Evolutionary conservation across 2,113 vertebrate species (phyloP), one percentile per base, ranked within the genome.

Genomic region (Xiphophorus maculatus): DNA sequence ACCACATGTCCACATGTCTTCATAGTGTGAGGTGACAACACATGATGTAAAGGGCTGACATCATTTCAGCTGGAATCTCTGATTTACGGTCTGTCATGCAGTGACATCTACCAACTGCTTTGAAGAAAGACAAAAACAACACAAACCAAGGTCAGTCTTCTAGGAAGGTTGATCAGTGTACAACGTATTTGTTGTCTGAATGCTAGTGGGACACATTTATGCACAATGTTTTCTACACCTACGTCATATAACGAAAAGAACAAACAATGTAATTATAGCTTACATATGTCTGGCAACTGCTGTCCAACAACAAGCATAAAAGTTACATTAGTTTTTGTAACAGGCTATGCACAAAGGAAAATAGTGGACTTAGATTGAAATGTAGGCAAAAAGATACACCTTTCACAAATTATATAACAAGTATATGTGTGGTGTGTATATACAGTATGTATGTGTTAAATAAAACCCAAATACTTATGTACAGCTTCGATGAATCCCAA

Each of bases 21-120:
- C 74, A 73, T 76, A 77, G 78, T 67, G 71, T 83, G 87, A 80
- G 84, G 82, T 71, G 74, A 87, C 86, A 91, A 89, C 89, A 89
- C 89, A 87, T 82, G 88, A 93, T 90, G 89, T 84, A 89, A 91
- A 89, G 85, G 58, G 62, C 82, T 92, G 91, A 93, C 90, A 89
- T 94, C 90, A 93, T 86, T 86, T 88, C 75, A 81, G 72, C 79
- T 79, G 85, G 87, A 86, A 91, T 92, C 73, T 82, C 27, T 79
- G 86, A 93, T 91, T 90, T 85, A 92, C 28, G 3, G 79, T 78
- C 76, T 82, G 79, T 73, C 79, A 76, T 64, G 69, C 71, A 74
- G 72, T 78, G 77, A 62, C 71, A 66, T 71, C 80, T 64, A 89
- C 79, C 76, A 42, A 69, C 1, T 22, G 61, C 76, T 84, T 33